Evolutionary conservation across 2,797 vertebrate genomes (phyloP), one percentile per base, ranked within the genome.

Genomic region (Enoplosus armatus): DNA sequence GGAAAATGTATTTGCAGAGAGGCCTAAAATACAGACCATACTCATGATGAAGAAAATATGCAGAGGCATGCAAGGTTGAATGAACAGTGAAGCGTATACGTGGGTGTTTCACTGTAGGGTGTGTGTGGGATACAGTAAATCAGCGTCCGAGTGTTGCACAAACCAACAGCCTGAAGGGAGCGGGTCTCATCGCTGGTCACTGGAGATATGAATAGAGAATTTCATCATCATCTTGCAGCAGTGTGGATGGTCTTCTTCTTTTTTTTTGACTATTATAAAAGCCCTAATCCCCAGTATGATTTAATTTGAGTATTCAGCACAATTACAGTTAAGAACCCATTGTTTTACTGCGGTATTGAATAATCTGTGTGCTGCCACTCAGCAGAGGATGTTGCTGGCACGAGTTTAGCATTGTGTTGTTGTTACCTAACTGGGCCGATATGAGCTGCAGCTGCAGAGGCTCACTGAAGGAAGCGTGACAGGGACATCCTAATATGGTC

Each of bases 401-500:
- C 5, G 3, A 24, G 27, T 47, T 55, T 12, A 8, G 50, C 39
- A 6, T 77, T 48, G 74, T 74, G 85, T 80, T 77, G 73, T 76
- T 75, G 76, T 87, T 83, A 62, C 43, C 71, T 74, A 58, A 80
- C 39, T 12, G 18, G 20, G 33, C 33, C 3, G 37, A 59, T 56
- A 56, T 66, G 60, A 74, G 72, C 80, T 54, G 47, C 85, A 90
- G 92, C 92, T 95, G 90, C 82, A 88, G 14, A 54, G 15, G 47
- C 79, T 94, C 83, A 64, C 26, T 55, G 71, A 54, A 71, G 77
- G 75, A 79, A 84, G 29, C 29, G 3, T 58, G 82, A 90, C 79
- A 88, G 55, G 27, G 81, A 74, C 56, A 33, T 12, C 91, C 87
- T 89, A 85, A 89, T 92, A 93, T 80, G 90, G 93, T 81, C 78